Evolutionary conservation across 1,140 invertebrate species (phyloP).

Genomic region (Magallana gigas): DNA sequence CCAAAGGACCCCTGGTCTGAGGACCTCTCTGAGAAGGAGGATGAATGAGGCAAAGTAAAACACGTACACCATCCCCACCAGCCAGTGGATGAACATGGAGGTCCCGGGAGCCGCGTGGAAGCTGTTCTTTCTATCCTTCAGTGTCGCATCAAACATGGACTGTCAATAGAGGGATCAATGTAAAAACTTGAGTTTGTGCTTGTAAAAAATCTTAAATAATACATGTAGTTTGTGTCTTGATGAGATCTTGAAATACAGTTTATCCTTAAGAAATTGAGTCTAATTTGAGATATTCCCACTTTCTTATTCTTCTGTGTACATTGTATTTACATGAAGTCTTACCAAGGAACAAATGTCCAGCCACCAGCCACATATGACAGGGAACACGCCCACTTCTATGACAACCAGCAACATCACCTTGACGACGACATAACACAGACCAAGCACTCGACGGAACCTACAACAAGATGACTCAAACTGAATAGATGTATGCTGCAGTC

Average conservation of each 20-base stretch:
- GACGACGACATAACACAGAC: conserved; percentile 97
- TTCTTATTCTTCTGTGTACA: background rate
- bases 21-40: conserved; percentile 93
- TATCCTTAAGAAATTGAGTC: background rate
- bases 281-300: background rate
- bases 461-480: conserved; percentile 44
- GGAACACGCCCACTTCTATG: conserved; percentile 97
- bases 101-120: conserved; percentile 95
- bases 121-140: conserved; percentile 87
- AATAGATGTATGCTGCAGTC: background rate
- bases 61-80: conserved; percentile 99
- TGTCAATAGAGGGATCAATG: conserved; percentile 59
- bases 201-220: no score
- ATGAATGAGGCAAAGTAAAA: conserved; percentile 99
- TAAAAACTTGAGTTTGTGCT: no score
- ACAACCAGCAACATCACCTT: conserved; percentile 94
- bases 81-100: conserved; percentile 99
- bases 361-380: conserved; percentile 99
- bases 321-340: conserved; percentile 56
- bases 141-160: conserved; percentile 90
- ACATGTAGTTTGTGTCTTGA: no score
- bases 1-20: conserved; percentile 97
- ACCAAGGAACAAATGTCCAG: conserved; percentile 96
- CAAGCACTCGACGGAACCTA: conserved; percentile 88
- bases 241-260: no score